These are phyloP conservation scores for Cephalopterus ornatus DNA, from an alignment of 2,113 vertebrate genomes.

Conservation along the genomic window DNA sequence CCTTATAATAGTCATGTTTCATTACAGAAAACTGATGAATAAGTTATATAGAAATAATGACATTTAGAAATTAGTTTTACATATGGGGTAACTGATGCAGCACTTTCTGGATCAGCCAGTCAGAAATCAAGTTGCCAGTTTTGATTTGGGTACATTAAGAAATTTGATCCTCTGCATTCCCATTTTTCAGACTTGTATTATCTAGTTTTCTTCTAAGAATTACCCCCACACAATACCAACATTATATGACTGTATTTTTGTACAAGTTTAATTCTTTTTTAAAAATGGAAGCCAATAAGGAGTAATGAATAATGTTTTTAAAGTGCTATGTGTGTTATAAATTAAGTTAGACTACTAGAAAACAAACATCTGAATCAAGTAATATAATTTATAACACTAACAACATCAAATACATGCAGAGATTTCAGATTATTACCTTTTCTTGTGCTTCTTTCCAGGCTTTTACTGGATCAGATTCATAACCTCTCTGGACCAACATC, in stretches of 20 bases:
- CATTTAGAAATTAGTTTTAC: not conserved
- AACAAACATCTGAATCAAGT: not conserved
- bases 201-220: not conserved
- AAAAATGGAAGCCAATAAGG: not conserved
- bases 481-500: slow-evolving; percentile 95
- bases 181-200: not conserved
- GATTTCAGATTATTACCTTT: slow-evolving; percentile 82
- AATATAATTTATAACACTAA: not conserved
- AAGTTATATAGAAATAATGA: not conserved
- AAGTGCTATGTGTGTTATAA: not conserved
- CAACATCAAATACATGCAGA: not conserved
- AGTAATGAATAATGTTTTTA: not conserved
- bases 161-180: not conserved
- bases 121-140: not conserved
- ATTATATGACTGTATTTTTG: not conserved
- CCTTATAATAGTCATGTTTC: not conserved
- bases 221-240: not conserved
- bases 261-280: not conserved
- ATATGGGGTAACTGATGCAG: not conserved
- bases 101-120: not conserved
- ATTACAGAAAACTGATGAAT: not conserved
- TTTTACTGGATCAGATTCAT: slow-evolving; percentile 94
- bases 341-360: not conserved
- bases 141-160: not conserved
- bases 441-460: slow-evolving; percentile 95